phyloP scores from a whole-genome alignment of 2,888 invertebrate genomes.

The Bombyx huttoni region DNA sequence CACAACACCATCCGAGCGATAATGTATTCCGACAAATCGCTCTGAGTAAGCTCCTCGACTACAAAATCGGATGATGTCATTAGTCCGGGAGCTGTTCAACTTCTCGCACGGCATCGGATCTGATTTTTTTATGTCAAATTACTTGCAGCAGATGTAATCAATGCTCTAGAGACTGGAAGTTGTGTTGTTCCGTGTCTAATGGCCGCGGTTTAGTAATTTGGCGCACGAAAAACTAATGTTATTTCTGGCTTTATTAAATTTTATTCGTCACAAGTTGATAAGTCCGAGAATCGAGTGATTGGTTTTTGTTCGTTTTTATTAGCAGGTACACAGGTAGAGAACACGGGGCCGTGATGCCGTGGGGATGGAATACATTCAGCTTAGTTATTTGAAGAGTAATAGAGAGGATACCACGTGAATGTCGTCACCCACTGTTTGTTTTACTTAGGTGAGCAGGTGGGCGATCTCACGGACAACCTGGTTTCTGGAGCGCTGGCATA shows the following conservation, averaged over 20 bases:
- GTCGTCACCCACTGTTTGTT: too few species aligned
- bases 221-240: slow-evolving; percentile 5
- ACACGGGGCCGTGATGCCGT: too few species aligned
- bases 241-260: neutral
- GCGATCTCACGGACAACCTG: too few species aligned
- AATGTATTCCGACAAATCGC: too few species aligned
- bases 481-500: too few species aligned
- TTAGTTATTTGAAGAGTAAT: too few species aligned
- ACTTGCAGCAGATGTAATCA: slow-evolving; percentile 10
- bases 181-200: neutral
- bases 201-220: neutral
- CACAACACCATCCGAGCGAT: too few species aligned
- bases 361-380: too few species aligned
- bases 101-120: slow-evolving; percentile 14
- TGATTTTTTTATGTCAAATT: slow-evolving; percentile 8
- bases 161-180: neutral
- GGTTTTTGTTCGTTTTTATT: neutral
- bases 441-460: too few species aligned
- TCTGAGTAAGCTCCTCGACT: slow-evolving; percentile 25
- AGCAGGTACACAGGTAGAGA: neutral
- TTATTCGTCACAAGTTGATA: neutral
- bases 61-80: slow-evolving; percentile 41
- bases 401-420: too few species aligned
- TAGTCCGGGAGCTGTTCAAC: slow-evolving; percentile 23
- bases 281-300: neutral